These are phyloP conservation scores for Tetropium fuscum DNA, from an alignment of 2,888 invertebrate genomes.

Conservation along the genomic window DNA sequence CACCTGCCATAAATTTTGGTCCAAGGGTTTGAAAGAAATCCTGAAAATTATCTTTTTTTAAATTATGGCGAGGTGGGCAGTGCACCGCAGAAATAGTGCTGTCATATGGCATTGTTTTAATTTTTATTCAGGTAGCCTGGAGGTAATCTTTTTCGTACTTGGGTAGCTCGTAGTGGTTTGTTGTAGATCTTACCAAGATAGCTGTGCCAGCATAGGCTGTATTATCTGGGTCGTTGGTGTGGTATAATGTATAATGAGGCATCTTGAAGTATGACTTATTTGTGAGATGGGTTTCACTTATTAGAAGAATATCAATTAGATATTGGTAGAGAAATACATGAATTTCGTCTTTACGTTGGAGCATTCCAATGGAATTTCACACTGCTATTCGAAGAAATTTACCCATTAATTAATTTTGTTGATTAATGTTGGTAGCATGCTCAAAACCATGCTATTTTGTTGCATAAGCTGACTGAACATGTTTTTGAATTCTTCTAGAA, in stretches of 20 bases:
- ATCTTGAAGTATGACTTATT: slow-evolving; percentile 21
- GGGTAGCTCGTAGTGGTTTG: neutral
- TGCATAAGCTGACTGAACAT: too few species aligned
- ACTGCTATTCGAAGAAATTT: slow-evolving; percentile 1
- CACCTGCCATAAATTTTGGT: slow-evolving; percentile 40
- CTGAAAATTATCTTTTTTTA: slow-evolving; percentile 33
- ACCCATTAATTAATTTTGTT: neutral
- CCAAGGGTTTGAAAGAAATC: slow-evolving; percentile 38
- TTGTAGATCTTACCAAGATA: slow-evolving; percentile 32
- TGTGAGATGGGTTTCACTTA: slow-evolving; percentile 40
- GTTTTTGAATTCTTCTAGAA: too few species aligned
- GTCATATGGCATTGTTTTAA: neutral
- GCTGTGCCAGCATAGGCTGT: slow-evolving; percentile 31
- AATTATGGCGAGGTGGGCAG: slow-evolving; percentile 44
- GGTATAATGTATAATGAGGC: slow-evolving; percentile 26
- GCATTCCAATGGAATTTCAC: slow-evolving; percentile 31
- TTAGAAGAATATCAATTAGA: slow-evolving; percentile 32
- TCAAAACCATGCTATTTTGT: too few species aligned
- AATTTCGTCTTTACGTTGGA: slow-evolving; percentile 1
- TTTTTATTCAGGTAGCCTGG: neutral
- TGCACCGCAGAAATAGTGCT: slow-evolving; percentile 30
- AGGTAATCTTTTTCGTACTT: neutral
- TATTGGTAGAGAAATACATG: neutral
- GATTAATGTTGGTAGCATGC: too few species aligned
- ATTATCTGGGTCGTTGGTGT: slow-evolving; percentile 29